phyloP scores from a whole-genome alignment of 2,113 vertebrate genomes.

The Oncorhynchus clarkii region DNA sequence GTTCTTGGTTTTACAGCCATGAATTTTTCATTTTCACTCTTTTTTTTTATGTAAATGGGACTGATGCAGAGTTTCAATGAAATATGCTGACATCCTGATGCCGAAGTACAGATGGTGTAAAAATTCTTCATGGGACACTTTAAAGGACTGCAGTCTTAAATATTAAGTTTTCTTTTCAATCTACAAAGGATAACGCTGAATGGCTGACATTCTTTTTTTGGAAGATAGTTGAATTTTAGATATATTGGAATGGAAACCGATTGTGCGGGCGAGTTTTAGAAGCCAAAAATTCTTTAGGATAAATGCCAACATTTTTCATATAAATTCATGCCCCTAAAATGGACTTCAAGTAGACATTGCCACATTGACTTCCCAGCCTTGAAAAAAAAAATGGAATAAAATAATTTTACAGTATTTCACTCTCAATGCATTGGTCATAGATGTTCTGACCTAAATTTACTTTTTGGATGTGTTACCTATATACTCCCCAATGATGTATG shows the following conservation, averaged over 20 bases:
- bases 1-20: slow-evolving; percentile 33
- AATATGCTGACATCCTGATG: slow-evolving; percentile 48
- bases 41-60: slow-evolving; percentile 45
- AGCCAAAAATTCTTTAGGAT: slow-evolving; percentile 66
- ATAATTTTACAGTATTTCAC: slow-evolving; percentile 68
- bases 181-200: slow-evolving; percentile 57
- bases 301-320: slow-evolving; percentile 68
- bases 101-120: slow-evolving; percentile 50
- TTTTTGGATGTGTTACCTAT: neutral
- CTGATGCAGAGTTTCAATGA: slow-evolving; percentile 49
- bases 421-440: slow-evolving; percentile 27
- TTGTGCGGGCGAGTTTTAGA: slow-evolving; percentile 55
- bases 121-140: slow-evolving; percentile 50
- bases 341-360: slow-evolving; percentile 56
- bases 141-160: slow-evolving; percentile 62
- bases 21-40: slow-evolving; percentile 39
- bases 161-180: slow-evolving; percentile 48
- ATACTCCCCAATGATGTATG: neutral
- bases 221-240: slow-evolving; percentile 58
- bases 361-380: slow-evolving; percentile 57
- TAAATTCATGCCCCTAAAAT: slow-evolving; percentile 49
- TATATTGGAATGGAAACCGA: slow-evolving; percentile 42
- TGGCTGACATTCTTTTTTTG: slow-evolving; percentile 59
- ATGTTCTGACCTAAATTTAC: neutral
- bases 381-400: slow-evolving; percentile 74